Conservation (phyloP, 2,797 vertebrate genomes). For the Otus scops region DNA sequence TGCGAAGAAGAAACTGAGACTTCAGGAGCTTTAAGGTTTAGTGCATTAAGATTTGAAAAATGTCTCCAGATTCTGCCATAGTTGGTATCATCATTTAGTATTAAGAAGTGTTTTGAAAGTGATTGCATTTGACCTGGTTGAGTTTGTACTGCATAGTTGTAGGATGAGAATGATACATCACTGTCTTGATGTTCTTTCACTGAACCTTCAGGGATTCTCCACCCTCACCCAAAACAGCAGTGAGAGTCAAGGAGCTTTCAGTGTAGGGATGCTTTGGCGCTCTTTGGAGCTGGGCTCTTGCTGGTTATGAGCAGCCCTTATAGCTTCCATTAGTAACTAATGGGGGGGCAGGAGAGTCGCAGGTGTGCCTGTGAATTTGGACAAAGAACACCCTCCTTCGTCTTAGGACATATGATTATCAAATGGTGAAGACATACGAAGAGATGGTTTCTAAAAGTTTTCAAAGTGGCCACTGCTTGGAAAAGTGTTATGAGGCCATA, state of each 20-base stretch:
- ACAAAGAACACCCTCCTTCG: not conserved
- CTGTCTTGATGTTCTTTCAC: not conserved
- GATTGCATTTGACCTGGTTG: not conserved
- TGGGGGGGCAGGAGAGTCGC: not conserved
- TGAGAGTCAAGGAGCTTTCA: not conserved
- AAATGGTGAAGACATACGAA: not conserved
- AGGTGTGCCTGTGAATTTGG: not conserved
- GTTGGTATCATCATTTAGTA: not conserved
- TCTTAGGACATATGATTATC: not conserved
- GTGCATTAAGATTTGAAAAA: not conserved
- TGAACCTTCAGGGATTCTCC: not conserved
- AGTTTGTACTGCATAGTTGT: not conserved
- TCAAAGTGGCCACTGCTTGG: not conserved
- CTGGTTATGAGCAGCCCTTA: not conserved
- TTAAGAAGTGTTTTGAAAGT: not conserved
- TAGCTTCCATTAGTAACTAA: not conserved
- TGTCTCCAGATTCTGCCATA: not conserved
- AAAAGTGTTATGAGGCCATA: not conserved
- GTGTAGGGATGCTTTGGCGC: not conserved
- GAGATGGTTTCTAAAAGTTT: not conserved
- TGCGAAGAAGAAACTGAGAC: not conserved
- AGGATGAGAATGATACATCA: not conserved
- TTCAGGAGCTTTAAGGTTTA: not conserved
- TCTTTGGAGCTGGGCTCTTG: not conserved
- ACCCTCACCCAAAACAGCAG: not conserved